phyloP scores from a whole-genome alignment of 2,113 vertebrate species.

The Chascanopsetta lugubris region DNA sequence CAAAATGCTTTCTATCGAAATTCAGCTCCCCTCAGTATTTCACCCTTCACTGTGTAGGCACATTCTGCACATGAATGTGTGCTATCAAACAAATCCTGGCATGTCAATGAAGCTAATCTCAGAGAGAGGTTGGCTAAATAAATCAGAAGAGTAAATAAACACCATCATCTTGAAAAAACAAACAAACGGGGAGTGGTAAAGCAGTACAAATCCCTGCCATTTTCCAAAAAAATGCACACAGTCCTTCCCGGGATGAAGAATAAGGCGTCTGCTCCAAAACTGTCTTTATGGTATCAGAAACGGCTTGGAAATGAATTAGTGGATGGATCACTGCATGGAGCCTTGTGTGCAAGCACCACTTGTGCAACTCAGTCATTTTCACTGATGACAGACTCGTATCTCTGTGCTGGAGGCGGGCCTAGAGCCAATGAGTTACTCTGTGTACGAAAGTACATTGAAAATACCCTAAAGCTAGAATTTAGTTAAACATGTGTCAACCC shows the following conservation, averaged over 20 bases:
- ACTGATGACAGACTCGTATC: conserved; percentile 80
- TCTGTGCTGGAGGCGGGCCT: conserved; percentile 51
- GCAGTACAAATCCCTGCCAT: conserved; percentile 79
- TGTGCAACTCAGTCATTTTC: conserved; percentile 80
- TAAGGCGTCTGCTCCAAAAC: conserved; percentile 83
- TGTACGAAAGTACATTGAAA: conserved; percentile 54
- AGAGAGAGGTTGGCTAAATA: conserved; percentile 76
- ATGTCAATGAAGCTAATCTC: conserved; percentile 80
- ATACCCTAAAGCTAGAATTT: conserved; percentile 49
- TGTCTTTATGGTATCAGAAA: conserved; percentile 84
- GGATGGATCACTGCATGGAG: conserved; percentile 77
- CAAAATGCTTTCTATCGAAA: conserved; percentile 71
- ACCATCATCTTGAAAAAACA: conserved; percentile 74
- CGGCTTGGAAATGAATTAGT: conserved; percentile 82
- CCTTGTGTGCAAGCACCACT: conserved; percentile 70
- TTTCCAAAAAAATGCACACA: conserved; percentile 73
- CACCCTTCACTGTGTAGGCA: conserved; percentile 70
- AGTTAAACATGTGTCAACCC: too few species aligned
- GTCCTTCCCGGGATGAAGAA: conserved; percentile 82
- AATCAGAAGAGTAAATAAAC: conserved; percentile 82
- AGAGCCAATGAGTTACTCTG: conserved; percentile 53
- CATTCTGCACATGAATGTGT: conserved; percentile 74
- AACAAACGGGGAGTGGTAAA: conserved; percentile 78
- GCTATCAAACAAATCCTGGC: conserved; percentile 79
- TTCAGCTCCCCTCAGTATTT: conserved; percentile 64